Base-by-base conservation (phyloP, 2,888 invertebrate species). In the Tetrapedia diversipes region DNA sequence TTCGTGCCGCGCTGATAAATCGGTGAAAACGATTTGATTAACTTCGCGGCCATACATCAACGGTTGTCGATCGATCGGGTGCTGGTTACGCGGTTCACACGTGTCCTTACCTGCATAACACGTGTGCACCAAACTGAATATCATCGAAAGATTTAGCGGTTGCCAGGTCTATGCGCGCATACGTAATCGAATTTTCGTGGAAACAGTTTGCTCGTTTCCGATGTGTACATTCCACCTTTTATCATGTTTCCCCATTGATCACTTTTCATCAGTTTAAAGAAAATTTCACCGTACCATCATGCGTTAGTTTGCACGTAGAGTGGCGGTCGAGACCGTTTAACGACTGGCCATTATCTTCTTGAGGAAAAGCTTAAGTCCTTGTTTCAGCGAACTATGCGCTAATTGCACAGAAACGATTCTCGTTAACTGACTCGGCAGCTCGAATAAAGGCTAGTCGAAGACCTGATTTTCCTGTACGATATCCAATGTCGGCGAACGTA, bases 21-120 rank as follows among this genome's bases (percentile, higher is more conserved):
- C 80, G 87, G 66, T 81, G 85, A 85, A 83, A 87, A 85, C 85
- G 84, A 85, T 86, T 88, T 86, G 87, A 88, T 88, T 86, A 86
- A 88, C 87, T 86, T 83, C 85, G 83, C 82, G 84, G 59, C 79
- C 72, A 85, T 88, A 80, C 79, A 82, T 88, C 85, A n/a, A 88
- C 79, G 74, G 74, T 77, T 80, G 81, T 77, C 83, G 81, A 84
- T 85, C 83, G 83, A 41, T 51, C 27, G 24, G 1, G 0, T 29
- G 79, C 79, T 73, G 86, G 80, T 85, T 74, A 81, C 74, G 57
- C 75, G 83, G 83, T 86, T 86, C 82, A 86, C 87, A 80, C 85
- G 79, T 85, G 84, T 85, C 81, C 69, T 84, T 80, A 83, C 77
- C 73, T 70, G 80, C 76, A 79, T 51, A 60, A 79, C 72, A 49